phyloP scores from a whole-genome alignment of 2,888 invertebrate species.

The Lamellibrachia columna region DNA sequence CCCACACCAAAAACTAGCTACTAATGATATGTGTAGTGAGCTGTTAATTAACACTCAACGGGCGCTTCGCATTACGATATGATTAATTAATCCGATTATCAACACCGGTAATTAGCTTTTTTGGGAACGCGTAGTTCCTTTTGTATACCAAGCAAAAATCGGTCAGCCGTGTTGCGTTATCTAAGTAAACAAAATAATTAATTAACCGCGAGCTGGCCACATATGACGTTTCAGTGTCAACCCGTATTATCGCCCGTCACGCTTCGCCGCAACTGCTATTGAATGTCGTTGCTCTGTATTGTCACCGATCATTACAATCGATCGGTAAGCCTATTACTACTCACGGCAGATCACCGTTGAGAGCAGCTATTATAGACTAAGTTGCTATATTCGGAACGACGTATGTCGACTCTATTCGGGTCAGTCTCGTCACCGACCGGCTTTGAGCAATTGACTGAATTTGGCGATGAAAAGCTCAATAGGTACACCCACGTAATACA shows the following conservation, averaged over 20 bases:
- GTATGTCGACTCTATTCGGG: not conserved
- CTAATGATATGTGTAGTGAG: too few relatives aligned
- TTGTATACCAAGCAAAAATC: not conserved
- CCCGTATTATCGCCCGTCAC: slow-evolving; percentile 11
- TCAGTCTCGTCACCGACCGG: not conserved
- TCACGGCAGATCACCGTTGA: not conserved
- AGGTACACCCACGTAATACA: not conserved
- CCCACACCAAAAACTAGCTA: too few relatives aligned
- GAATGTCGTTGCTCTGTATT: not conserved
- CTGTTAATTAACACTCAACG: too few relatives aligned
- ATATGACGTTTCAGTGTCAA: not conserved
- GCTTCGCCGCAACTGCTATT: not conserved
- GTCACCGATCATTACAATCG: not conserved
- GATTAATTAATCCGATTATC: not conserved
- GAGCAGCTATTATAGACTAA: not conserved
- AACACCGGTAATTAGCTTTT: not conserved
- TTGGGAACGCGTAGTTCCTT: not conserved
- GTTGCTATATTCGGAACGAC: not conserved
- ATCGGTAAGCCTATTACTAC: not conserved
- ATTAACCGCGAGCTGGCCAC: not conserved
- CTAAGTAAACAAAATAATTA: not conserved
- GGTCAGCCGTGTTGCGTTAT: not conserved
- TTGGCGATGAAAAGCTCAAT: not conserved
- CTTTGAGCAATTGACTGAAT: not conserved
- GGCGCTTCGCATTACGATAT: not conserved